phyloP scores from a whole-genome alignment of 2,888 invertebrate genomes.

The Geotrupes spiniger region DNA sequence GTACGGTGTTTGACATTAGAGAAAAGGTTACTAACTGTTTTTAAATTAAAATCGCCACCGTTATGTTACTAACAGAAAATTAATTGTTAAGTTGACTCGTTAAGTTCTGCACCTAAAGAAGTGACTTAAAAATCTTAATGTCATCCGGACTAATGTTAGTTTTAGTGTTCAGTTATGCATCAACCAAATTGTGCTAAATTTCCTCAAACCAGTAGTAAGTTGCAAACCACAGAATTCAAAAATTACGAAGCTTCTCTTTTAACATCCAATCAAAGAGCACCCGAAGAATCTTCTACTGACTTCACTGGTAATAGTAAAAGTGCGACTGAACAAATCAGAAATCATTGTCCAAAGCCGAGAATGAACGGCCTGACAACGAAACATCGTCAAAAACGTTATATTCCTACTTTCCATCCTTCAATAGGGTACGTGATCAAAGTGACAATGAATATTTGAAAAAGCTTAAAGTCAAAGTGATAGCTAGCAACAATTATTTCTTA shows the following conservation, averaged over 20 bases:
- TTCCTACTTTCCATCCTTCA: not conserved
- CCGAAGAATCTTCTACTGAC: slow-evolving; percentile 6
- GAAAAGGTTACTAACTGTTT: too few relatives aligned
- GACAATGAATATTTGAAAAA: slow-evolving; percentile 22
- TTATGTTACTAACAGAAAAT: too few relatives aligned
- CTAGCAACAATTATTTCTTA: slow-evolving; percentile 35
- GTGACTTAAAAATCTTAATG: too few relatives aligned
- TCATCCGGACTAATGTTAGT: too few relatives aligned
- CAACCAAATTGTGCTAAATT: slow-evolving; percentile 35
- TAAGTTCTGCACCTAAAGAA: too few relatives aligned
- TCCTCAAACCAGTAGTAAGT: slow-evolving; percentile 33
- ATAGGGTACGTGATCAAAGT: not conserved
- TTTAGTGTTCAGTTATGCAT: too few relatives aligned
- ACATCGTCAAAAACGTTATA: slow-evolving; percentile 14
- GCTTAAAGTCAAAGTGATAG: slow-evolving; percentile 16
- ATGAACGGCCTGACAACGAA: slow-evolving; percentile 6
- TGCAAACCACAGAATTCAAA: slow-evolving; percentile 30
- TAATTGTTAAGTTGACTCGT: too few relatives aligned
- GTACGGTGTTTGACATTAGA: too few relatives aligned
- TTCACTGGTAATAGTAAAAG: not conserved
- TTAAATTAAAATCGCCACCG: too few relatives aligned
- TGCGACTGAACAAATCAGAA: not conserved
- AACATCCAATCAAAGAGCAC: slow-evolving; percentile 11
- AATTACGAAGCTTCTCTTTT: slow-evolving; percentile 18
- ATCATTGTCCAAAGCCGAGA: not conserved